Evolutionary conservation across 2,113 vertebrate genomes (phyloP), one percentile per base, ranked within the genome.

Genomic region (Phalacrocorax pelagicus): DNA sequence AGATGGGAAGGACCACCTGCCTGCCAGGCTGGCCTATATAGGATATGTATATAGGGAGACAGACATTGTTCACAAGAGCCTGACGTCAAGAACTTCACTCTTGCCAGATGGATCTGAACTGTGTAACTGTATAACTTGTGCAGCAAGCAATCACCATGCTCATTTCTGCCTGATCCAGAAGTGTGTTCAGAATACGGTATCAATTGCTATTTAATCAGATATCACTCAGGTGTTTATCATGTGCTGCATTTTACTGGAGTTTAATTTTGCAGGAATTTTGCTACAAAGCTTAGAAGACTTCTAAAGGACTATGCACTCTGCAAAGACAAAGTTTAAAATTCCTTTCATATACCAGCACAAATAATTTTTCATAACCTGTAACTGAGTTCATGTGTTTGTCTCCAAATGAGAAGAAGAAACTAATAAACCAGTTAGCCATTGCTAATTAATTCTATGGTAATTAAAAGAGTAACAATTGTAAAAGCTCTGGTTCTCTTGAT

Each of bases 41-140:
- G 34, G 32, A 27, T 18, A 11, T 11, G n/a, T 0, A 1, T 46
- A 26, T 5, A 19, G 11, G 17, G 63, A 85, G 16, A 3, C 1
- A 12, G 12, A 38, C 5, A 19, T 9, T 42, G 44, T 51, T 36
- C 24, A 15, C 19, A 42, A 9, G n/a, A 78, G 11, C 11, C 29
- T 47, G 29, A 81, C 19, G 52, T 70, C 13, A 40, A 46, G 24
- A 1, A 2, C 34, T 83, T 62, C 30, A 17, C 8, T 57, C 73
- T 29, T 71, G 10, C 54, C 12, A 12, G 24, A 13, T 44, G 54
- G 11, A 77, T 78, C 23, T 54, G 54, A 81, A 87, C 81, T 1
- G 3, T 5, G 3, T 26, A 81, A 55, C 32, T 51, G 15, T 38
- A 38, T 38, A 38, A 38, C 38, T 38, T 38, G 38, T 59, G 42